phyloP scores from a whole-genome alignment of 2,888 invertebrate species.

The Iphiclides podalirius region DNA sequence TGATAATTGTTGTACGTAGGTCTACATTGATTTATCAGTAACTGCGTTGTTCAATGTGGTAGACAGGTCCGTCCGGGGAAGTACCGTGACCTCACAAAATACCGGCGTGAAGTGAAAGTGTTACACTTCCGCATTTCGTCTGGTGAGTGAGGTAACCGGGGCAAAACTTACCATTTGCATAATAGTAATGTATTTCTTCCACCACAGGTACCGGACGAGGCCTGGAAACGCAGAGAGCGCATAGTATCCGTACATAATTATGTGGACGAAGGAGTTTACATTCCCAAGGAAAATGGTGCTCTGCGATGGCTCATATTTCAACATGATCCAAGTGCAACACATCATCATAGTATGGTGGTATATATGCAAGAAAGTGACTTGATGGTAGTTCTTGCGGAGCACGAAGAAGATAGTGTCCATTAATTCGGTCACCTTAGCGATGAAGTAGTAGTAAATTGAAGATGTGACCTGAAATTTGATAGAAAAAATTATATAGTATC shows the following conservation, averaged over 20 bases:
- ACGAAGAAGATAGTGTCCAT: constrained; percentile 93
- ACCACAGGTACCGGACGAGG: constrained; percentile 86
- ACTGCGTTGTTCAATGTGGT: too few relatives aligned
- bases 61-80: too few relatives aligned
- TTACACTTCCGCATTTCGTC: too few relatives aligned
- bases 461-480: constrained; percentile 39
- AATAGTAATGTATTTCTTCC: constrained; percentile 89
- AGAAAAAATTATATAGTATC: not conserved
- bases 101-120: too few relatives aligned
- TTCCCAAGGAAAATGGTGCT: constrained; percentile 84
- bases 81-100: too few relatives aligned
- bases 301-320: constrained; percentile 85
- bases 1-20: too few relatives aligned
- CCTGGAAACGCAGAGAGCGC: constrained; percentile 84
- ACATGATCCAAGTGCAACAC: constrained; percentile 84
- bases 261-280: constrained; percentile 86
- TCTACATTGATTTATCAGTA: too few relatives aligned
- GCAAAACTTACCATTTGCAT: constrained; percentile 84
- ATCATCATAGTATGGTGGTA: constrained; percentile 91
- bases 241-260: constrained; percentile 89
- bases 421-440: constrained; percentile 93
- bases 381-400: constrained; percentile 90
- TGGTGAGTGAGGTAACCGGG: too few relatives aligned
- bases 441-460: constrained; percentile 85
- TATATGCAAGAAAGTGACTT: constrained; percentile 90